Base-by-base conservation (phyloP, 1,140 invertebrate species). In the Microvelia longipes region DNA sequence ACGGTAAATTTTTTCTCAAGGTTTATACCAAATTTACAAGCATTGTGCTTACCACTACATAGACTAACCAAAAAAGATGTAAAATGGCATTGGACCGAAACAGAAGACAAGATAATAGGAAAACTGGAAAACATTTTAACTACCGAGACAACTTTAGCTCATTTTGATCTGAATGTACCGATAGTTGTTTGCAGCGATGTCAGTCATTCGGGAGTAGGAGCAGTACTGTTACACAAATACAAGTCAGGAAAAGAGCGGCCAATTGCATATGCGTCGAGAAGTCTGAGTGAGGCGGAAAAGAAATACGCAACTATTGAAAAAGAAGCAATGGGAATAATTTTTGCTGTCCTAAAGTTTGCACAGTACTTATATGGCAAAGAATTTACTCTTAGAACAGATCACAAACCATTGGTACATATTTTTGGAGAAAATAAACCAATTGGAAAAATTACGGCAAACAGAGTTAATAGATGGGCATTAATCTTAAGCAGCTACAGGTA, bases 341-440 rank as follows among this genome's bases (percentile, higher is more conserved):
- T 76, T 74, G 75, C 75, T 0, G 74, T 81, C 0, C 73, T 80
- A 65, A 75, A 82, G 29, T 84, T 83, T 70, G 68, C 77, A 68
- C 76, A 78, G 28, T 85, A 82, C 74, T 67, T 86, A 1, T 80
- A 79, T 71, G 80, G 79, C n/a, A 76, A 66, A 29, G 77, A 80
- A 66, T 85, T 85, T 71, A 79, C 72, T 24, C 76, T 85, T 0
- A 66, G 79, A 19, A 84, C 81, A 1, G 83, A 86, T 71, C 80
- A 85, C 72, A 75, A 77, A 73, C 79, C 81, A 0, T 72, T 85
- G 26, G 74, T 73, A 29, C 35, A 50, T 19, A 5, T 50, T 5
- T 50, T 50, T 50, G 35, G 35, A 11, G 35, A 50, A 50, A 50
- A 50, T 50, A 50, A 19, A 50, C 5, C 5, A 19, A 50, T 50